Conservation (phyloP, 2,113 vertebrate species). For the Empidonax alnorum region DNA sequence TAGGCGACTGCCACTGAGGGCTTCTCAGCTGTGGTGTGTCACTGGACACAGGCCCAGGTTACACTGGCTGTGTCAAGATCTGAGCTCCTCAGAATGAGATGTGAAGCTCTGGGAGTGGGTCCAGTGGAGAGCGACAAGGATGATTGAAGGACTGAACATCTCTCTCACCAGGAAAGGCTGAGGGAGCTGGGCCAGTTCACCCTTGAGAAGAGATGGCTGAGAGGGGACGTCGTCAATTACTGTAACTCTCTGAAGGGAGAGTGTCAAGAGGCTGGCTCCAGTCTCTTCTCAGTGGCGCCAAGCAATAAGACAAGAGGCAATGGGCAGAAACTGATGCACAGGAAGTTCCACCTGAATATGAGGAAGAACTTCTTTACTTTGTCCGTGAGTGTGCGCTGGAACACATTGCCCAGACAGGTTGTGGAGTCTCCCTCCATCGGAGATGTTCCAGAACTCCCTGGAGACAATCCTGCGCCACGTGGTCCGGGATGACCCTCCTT, state of each 20-base stretch:
- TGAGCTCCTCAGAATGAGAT: fast-evolving
- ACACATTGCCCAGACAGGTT: not conserved
- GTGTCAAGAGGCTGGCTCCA: too few relatives aligned
- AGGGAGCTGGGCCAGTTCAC: not conserved
- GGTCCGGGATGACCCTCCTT: fast-evolving
- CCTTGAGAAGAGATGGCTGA: not conserved
- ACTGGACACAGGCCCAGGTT: not conserved
- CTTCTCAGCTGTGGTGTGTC: fast-evolving
- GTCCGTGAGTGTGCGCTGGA: too few relatives aligned
- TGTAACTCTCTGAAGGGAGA: too few relatives aligned
- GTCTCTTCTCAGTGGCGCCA: not conserved
- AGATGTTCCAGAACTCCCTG: fast-evolving
- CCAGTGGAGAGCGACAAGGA: not conserved
- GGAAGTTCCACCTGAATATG: not conserved
- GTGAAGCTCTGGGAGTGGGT: not conserved
- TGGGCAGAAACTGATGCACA: not conserved
- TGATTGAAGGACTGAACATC: not conserved
- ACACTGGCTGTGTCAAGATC: too few relatives aligned
- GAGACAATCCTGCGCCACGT: fast-evolving
- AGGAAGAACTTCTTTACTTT: not conserved
- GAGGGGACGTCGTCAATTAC: fast-evolving
- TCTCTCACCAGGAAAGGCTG: not conserved
- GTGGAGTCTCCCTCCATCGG: not conserved
- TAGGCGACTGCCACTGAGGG: fast-evolving
- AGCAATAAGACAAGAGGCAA: not conserved